These are phyloP conservation scores for Tanytarsus gracilentus DNA, from an alignment of 2,888 invertebrate species.

Conservation along the genomic window DNA sequence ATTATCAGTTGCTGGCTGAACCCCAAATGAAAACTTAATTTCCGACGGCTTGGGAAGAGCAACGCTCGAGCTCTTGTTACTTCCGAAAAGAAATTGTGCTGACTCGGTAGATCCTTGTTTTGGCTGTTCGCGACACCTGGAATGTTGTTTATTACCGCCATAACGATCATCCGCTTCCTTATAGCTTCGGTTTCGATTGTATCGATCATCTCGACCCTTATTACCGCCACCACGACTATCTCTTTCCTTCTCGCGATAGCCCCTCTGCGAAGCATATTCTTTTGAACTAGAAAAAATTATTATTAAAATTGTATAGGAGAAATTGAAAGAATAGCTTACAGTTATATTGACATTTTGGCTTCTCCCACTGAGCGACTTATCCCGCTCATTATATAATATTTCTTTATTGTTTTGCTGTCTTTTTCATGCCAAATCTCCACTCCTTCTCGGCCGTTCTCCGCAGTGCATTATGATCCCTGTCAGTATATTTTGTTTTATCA, in stretches of 20 bases:
- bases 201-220: conserved; percentile 24
- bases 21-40: conserved; percentile 30
- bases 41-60: conserved; percentile 29
- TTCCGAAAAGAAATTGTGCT: conserved; percentile 37
- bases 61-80: conserved; percentile 31
- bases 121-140: conserved; percentile 54
- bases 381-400: conserved; percentile 98
- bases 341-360: conserved; percentile 83
- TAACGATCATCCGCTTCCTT: no score
- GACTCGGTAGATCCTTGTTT: conserved; percentile 42
- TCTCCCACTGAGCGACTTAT: conserved; percentile 98
- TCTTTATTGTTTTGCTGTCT: conserved; percentile 94
- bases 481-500: conserved; percentile 3
- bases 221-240: no score
- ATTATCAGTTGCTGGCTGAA: neutral
- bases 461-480: neutral
- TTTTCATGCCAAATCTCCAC: conserved; percentile 66
- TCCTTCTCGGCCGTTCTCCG: conserved; percentile 5
- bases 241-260: conserved; percentile 45
- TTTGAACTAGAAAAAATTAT: conserved; percentile 4
- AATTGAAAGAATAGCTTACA: conserved; percentile 35
- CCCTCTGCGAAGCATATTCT: conserved; percentile 38
- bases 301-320: neutral
- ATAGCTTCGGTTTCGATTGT: neutral
- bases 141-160: conserved; percentile 60